Evolutionary conservation across 2,113 vertebrate genomes (phyloP).

Genomic region (Tachycineta bicolor): DNA sequence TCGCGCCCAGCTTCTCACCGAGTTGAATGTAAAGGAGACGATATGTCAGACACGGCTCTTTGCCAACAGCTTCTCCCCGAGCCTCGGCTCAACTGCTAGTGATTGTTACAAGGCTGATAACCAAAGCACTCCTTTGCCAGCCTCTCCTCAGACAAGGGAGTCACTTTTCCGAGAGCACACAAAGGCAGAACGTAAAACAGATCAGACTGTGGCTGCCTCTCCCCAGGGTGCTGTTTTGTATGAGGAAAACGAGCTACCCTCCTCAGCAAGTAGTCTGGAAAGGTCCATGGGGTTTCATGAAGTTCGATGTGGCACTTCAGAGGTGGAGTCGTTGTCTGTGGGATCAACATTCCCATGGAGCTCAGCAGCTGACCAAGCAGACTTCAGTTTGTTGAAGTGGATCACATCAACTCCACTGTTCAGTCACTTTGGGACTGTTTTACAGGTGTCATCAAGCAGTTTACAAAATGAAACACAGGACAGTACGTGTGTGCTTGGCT

Average conservation of each 20-base stretch:
- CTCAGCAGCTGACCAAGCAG: conserved; percentile 39
- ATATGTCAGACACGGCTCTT: neutral
- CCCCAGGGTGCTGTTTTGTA: neutral
- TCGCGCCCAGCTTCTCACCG: conserved; percentile 69
- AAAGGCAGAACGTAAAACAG: neutral
- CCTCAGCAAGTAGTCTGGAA: neutral
- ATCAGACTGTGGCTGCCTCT: neutral
- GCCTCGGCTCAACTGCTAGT: neutral
- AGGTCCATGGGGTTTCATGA: conserved; percentile 57
- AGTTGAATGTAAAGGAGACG: conserved; percentile 14
- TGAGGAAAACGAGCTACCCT: neutral
- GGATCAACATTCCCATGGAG: conserved; percentile 7
- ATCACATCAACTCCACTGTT: conserved; percentile 80
- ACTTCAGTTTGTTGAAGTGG: conserved; percentile 73
- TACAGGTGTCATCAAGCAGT: conserved; percentile 70
- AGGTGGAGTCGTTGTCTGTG: neutral
- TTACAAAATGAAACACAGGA: conserved; percentile 66
- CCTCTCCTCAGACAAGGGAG: conserved; percentile 1
- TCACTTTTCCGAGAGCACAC: neutral
- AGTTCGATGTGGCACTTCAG: neutral
- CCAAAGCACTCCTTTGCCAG: neutral
- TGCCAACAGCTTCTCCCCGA: conserved; percentile 9
- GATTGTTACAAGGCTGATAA: neutral
- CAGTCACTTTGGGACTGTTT: conserved; percentile 62
- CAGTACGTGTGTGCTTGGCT: conserved; percentile 26